Percentiles rank a stretch among this genome's conserved stretches.
These are phyloP conservation scores for Ameiurus melas DNA, from an alignment of 2,113 vertebrate species.

Conservation along the genomic window DNA sequence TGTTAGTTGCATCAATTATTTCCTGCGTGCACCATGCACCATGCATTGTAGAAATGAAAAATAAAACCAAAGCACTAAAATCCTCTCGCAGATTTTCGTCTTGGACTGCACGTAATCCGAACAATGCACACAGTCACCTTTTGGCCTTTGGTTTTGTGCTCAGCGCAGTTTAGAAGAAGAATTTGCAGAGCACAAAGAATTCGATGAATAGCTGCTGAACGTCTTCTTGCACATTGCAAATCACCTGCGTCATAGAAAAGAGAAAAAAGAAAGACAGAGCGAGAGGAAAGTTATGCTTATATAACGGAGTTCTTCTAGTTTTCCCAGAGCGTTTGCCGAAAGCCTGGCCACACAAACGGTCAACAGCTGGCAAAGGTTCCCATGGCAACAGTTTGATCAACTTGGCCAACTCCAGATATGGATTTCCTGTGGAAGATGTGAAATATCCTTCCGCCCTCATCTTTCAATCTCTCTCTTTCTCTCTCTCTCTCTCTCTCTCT, in stretches of 20 bases:
- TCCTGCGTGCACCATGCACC: neutral
- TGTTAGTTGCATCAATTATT: neutral
- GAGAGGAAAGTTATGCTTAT: conserved; percentile 20
- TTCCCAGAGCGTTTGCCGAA: neutral
- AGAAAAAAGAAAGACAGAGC: neutral
- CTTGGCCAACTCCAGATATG: conserved; percentile 31
- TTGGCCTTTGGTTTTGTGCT: neutral
- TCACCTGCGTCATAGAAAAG: conserved; percentile 32
- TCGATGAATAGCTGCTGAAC: conserved; percentile 25
- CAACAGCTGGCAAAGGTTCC: conserved; percentile 42
- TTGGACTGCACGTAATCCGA: neutral
- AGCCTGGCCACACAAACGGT: conserved; percentile 26
- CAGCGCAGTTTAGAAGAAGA: neutral
- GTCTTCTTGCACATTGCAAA: conserved; percentile 22
- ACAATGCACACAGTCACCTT: neutral
- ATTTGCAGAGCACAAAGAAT: neutral
- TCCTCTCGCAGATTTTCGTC: neutral
- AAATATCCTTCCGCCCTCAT: neutral
- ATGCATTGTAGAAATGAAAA: neutral
- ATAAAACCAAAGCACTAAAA: neutral
- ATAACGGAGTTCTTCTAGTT: conserved; percentile 23
- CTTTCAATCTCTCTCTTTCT: no score
- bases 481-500: neutral
- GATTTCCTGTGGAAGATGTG: conserved; percentile 36
- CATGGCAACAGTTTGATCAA: conserved; percentile 36